Percentiles rank a stretch among this genome's conserved stretches.
Conservation (phyloP, 2,797 vertebrate species). For the Cetoscarus ocellatus region DNA sequence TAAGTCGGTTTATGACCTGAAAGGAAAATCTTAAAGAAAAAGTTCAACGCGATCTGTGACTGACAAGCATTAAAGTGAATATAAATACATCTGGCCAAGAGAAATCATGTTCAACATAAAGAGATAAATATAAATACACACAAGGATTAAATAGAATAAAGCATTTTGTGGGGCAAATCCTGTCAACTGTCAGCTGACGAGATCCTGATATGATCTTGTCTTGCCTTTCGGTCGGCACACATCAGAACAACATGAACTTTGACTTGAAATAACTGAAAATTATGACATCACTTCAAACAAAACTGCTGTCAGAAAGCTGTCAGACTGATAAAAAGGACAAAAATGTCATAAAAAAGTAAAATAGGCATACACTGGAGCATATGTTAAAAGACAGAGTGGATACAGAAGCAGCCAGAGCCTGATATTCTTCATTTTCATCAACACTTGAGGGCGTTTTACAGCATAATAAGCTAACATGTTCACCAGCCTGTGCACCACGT, state of each 20-base stretch:
- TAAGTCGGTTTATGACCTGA: no score
- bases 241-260: slow-evolving; percentile 36
- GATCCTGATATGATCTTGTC: slow-evolving; percentile 20
- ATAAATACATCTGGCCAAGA: background rate
- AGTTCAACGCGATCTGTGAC: background rate
- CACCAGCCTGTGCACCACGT: background rate
- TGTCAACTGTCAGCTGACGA: slow-evolving; percentile 7
- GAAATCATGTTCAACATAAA: slow-evolving; percentile 27
- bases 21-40: background rate
- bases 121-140: slow-evolving; percentile 32
- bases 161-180: background rate
- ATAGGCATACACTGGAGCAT: background rate
- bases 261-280: slow-evolving; percentile 19
- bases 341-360: background rate
- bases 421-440: background rate
- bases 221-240: slow-evolving; percentile 13
- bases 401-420: background rate
- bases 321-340: background rate
- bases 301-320: slow-evolving; percentile 6
- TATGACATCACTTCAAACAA: slow-evolving; percentile 26
- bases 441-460: slow-evolving; percentile 1
- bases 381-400: no score
- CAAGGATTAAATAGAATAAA: slow-evolving; percentile 9
- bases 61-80: background rate
- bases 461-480: slow-evolving; percentile 1